These are phyloP conservation scores for Papilio glaucus DNA, from an alignment of 1,140 invertebrate species.

Conservation along the genomic window DNA sequence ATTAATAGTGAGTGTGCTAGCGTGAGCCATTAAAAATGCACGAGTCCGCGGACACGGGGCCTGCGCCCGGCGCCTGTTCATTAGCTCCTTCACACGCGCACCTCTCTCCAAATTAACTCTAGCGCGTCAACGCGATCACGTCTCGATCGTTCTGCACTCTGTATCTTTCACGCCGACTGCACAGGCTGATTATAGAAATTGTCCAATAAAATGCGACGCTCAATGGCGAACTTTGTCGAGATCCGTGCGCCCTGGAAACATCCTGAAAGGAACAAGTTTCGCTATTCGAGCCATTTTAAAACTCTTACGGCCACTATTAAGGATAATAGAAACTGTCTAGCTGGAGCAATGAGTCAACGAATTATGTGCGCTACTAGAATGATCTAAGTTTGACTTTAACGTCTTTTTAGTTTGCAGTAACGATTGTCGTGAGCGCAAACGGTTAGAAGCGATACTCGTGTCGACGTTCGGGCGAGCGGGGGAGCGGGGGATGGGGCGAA, in stretches of 20 bases:
- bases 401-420: conserved; percentile 48
- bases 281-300: conserved; percentile 78
- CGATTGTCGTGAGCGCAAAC: conserved; percentile 39
- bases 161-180: conserved; percentile 53
- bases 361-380: conserved; percentile 71
- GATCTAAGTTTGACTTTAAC: conserved; percentile 74
- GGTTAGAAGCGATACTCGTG: conserved; percentile 23
- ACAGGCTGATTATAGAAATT: conserved; percentile 71
- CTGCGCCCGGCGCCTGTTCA: conserved; percentile 55
- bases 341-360: conserved; percentile 69
- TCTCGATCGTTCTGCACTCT: conserved; percentile 41
- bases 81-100: conserved; percentile 70
- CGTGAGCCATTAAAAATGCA: conserved; percentile 82
- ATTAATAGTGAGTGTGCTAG: conserved; percentile 82
- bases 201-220: conserved; percentile 75
- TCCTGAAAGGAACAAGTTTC: conserved; percentile 72
- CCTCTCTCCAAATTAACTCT: conserved; percentile 58
- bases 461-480: background rate
- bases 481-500: conserved; percentile 5
- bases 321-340: conserved; percentile 81
- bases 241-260: conserved; percentile 63
- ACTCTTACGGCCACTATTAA: conserved; percentile 78
- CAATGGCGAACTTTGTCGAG: conserved; percentile 72
- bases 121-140: conserved; percentile 39
- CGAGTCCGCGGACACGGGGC: conserved; percentile 75